phyloP scores from a whole-genome alignment of 2,888 invertebrate genomes.

The Drosophila hamatofila region DNA sequence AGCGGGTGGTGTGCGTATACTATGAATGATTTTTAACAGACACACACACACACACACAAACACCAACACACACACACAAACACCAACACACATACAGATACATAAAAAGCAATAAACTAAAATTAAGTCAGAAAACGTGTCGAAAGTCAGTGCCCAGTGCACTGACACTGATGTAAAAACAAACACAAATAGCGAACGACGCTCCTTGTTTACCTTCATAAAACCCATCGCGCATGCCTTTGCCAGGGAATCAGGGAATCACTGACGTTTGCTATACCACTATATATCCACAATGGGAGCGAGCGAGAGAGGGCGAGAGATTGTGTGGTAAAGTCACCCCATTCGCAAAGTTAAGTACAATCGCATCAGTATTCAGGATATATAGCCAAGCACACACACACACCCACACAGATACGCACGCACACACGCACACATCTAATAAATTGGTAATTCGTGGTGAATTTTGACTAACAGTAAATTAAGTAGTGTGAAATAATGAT shows the following conservation, averaged over 20 bases:
- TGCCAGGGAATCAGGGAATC: slow-evolving; percentile 30
- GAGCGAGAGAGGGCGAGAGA: slow-evolving; percentile 4
- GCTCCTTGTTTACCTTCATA: slow-evolving; percentile 76
- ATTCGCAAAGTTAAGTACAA: slow-evolving; percentile 22
- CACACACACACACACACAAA: slow-evolving; percentile 17
- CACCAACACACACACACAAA: slow-evolving; percentile 23
- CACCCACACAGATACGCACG: background rate
- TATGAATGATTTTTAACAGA: slow-evolving; percentile 20
- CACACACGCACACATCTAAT: background rate
- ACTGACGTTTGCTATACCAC: slow-evolving; percentile 1
- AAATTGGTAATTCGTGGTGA: slow-evolving; percentile 37
- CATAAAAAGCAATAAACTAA: slow-evolving; percentile 82
- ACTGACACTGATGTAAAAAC: slow-evolving; percentile 78
- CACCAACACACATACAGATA: slow-evolving; percentile 23
- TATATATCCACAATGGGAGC: background rate
- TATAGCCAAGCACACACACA: background rate
- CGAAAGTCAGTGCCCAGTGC: slow-evolving; percentile 83
- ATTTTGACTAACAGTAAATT: slow-evolving; percentile 14
- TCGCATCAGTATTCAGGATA: slow-evolving; percentile 23
- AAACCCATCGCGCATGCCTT: slow-evolving; percentile 50
- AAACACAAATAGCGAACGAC: slow-evolving; percentile 75
- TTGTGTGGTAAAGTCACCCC: slow-evolving; percentile 27
- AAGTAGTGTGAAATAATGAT: slow-evolving; percentile 22
- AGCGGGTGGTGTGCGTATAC: slow-evolving; percentile 27
- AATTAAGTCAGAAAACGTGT: slow-evolving; percentile 84